Conservation (phyloP, 2,113 vertebrate genomes). For the Pangasianodon gigas region DNA sequence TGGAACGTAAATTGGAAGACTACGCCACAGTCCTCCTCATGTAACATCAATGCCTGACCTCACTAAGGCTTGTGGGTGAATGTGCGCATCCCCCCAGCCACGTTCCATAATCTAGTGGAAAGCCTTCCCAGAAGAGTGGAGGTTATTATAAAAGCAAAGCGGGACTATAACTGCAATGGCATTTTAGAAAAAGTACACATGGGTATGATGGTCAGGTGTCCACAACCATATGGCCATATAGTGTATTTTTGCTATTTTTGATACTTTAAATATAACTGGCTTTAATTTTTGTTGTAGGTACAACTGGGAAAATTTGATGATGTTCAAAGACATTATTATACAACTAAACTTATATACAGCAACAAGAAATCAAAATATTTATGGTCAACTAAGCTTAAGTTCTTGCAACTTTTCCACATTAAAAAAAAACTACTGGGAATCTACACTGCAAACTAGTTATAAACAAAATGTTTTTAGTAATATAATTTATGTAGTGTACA, state of each 20-base stretch:
- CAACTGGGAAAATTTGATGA: background rate
- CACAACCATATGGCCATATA: background rate
- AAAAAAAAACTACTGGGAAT: background rate
- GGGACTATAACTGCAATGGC: background rate
- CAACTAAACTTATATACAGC: background rate
- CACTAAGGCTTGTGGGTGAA: background rate
- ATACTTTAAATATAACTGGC: background rate
- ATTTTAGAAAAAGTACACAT: background rate
- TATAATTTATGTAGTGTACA: background rate
- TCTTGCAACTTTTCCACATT: background rate
- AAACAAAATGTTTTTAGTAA: background rate
- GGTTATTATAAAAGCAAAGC: background rate
- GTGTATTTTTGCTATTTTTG: background rate
- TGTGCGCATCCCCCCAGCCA: background rate
- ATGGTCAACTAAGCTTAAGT: background rate
- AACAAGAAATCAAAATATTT: background rate
- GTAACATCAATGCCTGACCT: background rate
- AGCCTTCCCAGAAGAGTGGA: background rate
- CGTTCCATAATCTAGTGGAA: background rate
- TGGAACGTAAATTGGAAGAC: background rate
- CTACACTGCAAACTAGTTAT: background rate
- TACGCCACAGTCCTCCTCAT: background rate
- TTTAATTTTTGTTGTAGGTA: background rate
- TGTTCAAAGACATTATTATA: background rate
- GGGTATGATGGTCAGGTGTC: background rate